Base-by-base conservation (phyloP, 1,140 invertebrate genomes). In the Arion vulgaris region DNA sequence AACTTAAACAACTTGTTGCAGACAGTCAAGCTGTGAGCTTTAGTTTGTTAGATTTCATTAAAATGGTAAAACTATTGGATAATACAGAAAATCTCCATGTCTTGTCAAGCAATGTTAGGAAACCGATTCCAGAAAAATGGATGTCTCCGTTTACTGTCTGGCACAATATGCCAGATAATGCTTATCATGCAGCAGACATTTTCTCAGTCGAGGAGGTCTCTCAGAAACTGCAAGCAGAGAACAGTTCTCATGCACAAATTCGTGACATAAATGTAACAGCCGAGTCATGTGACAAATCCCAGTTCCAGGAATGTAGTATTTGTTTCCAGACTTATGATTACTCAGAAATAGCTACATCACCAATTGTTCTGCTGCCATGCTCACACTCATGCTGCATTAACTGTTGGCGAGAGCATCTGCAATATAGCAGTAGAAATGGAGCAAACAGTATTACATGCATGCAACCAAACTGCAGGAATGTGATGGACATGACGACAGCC, bases 381-480 rank as follows among this genome's bases (percentile, higher is more conserved):
- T 51, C 49, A 66, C 76, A 78, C 39, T 9, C 38, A 2, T 68
- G 7, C n/a, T 78, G 76, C 49, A 38, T 78, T 23, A 28, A 57
- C 32, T 78, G 76, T n/a, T 78, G 76, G 76, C 53, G 57, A 0
- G 28, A n/a, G 1, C 53, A 78, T 34, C 15, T 78, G 2, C 23
- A 62, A 2, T n/a, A 62, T 45, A 26, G 28, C 23, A 66, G 38
- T 34, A 36, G 39, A 36, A 41, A 45, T 62, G 76, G 76, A 15
- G 57, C 57, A 2, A 62, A 26, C 36, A 36, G 53, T 28, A 36
- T 57, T 15, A 9, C 57, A 0, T 78, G 76, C 45, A 57, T 78
- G 57, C 15, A 19, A 1, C 38, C 34, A 36, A 41, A 28, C 32
- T 78, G 76, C 32, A 17, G 2, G 32, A 41, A 38, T 36, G 19